Evolutionary conservation across 2,888 invertebrate genomes (phyloP), one percentile per base, ranked within the genome.

Genomic region (Agrilus biguttatus): DNA sequence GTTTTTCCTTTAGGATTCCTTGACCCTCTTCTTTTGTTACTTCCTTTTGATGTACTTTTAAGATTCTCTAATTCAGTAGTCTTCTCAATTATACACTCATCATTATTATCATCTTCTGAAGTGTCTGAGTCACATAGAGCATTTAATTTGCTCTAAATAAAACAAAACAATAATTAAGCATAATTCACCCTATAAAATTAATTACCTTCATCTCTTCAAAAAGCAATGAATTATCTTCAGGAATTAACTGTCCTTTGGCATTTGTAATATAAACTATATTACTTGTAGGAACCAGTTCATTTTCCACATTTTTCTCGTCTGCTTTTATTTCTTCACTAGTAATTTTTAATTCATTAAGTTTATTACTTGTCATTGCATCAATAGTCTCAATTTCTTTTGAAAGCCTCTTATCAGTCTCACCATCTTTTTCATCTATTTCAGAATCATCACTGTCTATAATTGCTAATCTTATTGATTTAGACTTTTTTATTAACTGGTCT

Each of bases 51-150:
- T 38, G 48, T 47, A 32, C 40, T 32, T 40, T 36, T 40, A 19
- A 6, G 41, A 21, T 47, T 39, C 21, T 44, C 43, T 43, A 42
- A 42, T 42, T 41, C 23, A 14, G 36, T 45, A 28, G 39, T 47
- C 40, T 38, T 52, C 46, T 39, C 42, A 33, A 33, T 37, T 38
- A 23, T 10, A 28, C 10, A 10, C 3, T 33, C 46, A n/a, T 36
- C 37, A 37, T 40, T 33, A 8, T 38, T 17, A 45, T 55, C 55
- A 39, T 62, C 61, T 44, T 59, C 73, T 40, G 74, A 74, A 45
- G 71, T 73, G 47, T 76, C 76, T 7, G 74, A 69, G 56, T 76
- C 75, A 64, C 70, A 74, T 37, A 76, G 58, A 14, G 67, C 63
- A 43, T 67, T 55, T 46, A 67, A 62, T 51, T 42, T 51, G 53